Evolutionary conservation across 2,888 invertebrate genomes (phyloP).

Genomic region (Carcina quercana): DNA sequence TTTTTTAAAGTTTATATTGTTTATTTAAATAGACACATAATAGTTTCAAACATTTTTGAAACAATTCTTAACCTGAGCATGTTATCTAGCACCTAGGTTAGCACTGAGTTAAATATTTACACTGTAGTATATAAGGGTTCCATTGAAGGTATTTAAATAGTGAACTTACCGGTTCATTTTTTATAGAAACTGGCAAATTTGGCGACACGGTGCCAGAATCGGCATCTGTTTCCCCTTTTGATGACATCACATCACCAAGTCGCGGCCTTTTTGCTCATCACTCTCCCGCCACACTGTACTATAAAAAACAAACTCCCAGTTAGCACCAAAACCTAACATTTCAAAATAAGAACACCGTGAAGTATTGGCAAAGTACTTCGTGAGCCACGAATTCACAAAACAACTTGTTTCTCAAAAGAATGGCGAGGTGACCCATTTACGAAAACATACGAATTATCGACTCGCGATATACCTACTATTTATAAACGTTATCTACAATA

Average conservation of each 20-base stretch:
- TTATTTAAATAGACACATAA: too few relatives aligned
- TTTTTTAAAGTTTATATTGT: too few relatives aligned
- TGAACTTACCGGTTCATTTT: slow-evolving; percentile 69
- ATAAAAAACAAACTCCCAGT: slow-evolving; percentile 28
- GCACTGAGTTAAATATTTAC: too few relatives aligned
- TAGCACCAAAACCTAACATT: slow-evolving; percentile 17
- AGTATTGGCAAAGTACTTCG: slow-evolving; percentile 21
- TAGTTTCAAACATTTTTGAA: too few relatives aligned
- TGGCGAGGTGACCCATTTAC: slow-evolving; percentile 75
- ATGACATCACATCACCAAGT: slow-evolving; percentile 72
- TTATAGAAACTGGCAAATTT: slow-evolving; percentile 55
- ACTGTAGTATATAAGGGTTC: too few relatives aligned
- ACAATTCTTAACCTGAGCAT: too few relatives aligned
- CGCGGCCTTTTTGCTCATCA: slow-evolving; percentile 64
- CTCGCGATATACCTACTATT: slow-evolving; percentile 53
- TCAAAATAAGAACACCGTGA: slow-evolving; percentile 11
- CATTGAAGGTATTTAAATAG: too few relatives aligned
- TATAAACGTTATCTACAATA: slow-evolving; percentile 43
- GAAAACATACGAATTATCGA: slow-evolving; percentile 70
- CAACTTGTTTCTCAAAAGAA: slow-evolving; percentile 57
- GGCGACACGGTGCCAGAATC: slow-evolving; percentile 73
- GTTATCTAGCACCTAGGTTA: too few relatives aligned
- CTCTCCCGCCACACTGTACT: slow-evolving; percentile 63
- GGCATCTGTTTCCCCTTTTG: slow-evolving; percentile 74
- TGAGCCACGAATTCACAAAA: slow-evolving; percentile 40